Conservation (phyloP, 2,888 invertebrate species). For the Noctua comes region DNA sequence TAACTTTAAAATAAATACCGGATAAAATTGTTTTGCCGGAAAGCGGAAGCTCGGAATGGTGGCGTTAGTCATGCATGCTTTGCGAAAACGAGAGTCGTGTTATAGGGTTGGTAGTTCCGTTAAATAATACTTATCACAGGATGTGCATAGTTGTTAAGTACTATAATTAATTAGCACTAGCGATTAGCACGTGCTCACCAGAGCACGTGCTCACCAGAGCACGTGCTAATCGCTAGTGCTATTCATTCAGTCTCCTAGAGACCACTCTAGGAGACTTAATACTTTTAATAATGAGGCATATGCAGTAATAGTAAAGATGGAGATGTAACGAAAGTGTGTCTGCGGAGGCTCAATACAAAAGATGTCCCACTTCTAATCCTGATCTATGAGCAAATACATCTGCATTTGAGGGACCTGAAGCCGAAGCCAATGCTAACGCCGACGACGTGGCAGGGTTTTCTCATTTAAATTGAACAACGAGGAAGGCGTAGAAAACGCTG, state of each 20-base stretch:
- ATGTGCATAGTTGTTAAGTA: background rate
- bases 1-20: conserved; percentile 28
- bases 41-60: conserved; percentile 43
- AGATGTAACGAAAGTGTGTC: background rate
- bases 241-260: too few species aligned
- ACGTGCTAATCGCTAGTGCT: too few species aligned
- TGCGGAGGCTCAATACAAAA: background rate
- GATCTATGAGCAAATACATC: too few species aligned
- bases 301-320: background rate
- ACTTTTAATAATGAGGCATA: background rate
- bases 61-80: conserved; percentile 41
- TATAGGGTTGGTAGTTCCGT: conserved; percentile 29
- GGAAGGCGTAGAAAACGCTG: too few species aligned
- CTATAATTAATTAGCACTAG: background rate
- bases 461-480: too few species aligned
- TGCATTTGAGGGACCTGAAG: too few species aligned
- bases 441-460: too few species aligned
- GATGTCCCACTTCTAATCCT: background rate
- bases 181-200: background rate
- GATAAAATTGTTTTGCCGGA: conserved; percentile 42
- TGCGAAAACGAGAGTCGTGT: conserved; percentile 35
- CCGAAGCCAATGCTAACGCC: too few species aligned
- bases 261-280: background rate
- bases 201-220: too few species aligned
- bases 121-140: background rate